phyloP scores from a whole-genome alignment of 1,140 invertebrate species.

The Tribolium castaneum region DNA sequence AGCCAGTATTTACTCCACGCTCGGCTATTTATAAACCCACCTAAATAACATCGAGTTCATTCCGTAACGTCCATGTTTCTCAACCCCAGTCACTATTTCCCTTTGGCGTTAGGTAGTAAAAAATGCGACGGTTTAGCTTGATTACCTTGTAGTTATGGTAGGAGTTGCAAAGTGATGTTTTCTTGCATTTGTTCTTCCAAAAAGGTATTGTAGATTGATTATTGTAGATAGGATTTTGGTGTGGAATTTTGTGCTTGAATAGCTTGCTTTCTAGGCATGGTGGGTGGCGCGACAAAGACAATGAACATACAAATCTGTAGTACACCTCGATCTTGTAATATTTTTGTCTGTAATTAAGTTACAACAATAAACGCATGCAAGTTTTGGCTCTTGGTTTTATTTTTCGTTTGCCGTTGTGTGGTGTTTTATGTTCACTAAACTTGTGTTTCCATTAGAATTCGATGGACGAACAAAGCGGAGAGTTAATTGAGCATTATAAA shows the following conservation, averaged over 20 bases:
- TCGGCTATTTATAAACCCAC: slow-evolving; percentile 17
- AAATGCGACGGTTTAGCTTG: neutral
- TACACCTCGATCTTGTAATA: slow-evolving; percentile 7
- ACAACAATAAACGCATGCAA: slow-evolving; percentile 54
- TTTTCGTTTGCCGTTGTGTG: slow-evolving; percentile 32
- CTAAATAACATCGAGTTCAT: slow-evolving; percentile 23
- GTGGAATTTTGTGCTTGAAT: slow-evolving; percentile 11
- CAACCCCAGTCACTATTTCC: slow-evolving; percentile 16
- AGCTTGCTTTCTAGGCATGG: slow-evolving; percentile 24
- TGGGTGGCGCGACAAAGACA: slow-evolving; percentile 5
- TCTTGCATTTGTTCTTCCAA: slow-evolving; percentile 47
- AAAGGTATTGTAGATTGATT: slow-evolving; percentile 24
- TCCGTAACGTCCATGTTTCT: slow-evolving; percentile 11
- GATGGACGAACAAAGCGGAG: slow-evolving; percentile 44
- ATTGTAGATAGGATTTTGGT: slow-evolving; percentile 5
- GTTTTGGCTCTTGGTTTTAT: slow-evolving; percentile 57
- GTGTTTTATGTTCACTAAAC: slow-evolving; percentile 33
- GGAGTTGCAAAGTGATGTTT: slow-evolving; percentile 34
- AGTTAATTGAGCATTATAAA: slow-evolving; percentile 59
- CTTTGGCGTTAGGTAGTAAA: neutral
- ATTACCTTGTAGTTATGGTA: slow-evolving; percentile 1
- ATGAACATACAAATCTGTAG: neutral
- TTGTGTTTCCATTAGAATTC: slow-evolving; percentile 55
- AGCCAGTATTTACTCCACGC: slow-evolving; percentile 15
- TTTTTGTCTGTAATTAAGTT: slow-evolving; percentile 22